phyloP scores from a whole-genome alignment of 2,113 vertebrate genomes.

The Phrynocephalus versicolor region DNA sequence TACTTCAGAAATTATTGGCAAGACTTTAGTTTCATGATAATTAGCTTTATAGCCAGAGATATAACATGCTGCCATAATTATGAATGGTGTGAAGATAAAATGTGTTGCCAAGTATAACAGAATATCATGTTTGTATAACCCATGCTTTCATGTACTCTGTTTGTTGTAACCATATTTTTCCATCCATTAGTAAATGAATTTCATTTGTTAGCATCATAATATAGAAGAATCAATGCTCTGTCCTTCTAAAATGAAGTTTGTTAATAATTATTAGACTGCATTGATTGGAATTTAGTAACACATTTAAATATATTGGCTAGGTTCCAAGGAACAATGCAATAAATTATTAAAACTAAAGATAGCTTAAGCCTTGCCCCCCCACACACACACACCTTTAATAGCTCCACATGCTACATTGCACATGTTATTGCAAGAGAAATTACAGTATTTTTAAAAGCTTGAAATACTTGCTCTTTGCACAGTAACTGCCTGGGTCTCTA shows the following conservation, averaged over 20 bases:
- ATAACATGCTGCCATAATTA: conserved; percentile 30
- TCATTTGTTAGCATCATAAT: background rate
- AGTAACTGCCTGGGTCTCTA: background rate
- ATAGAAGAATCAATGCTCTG: background rate
- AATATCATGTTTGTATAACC: conserved; percentile 5
- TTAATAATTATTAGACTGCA: background rate
- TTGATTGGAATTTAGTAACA: background rate
- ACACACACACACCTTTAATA: background rate
- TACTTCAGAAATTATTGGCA: conserved; percentile 18
- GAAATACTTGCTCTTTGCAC: background rate
- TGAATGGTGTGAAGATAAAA: conserved; percentile 4
- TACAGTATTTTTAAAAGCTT: too few species aligned
- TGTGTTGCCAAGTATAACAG: conserved; percentile 23
- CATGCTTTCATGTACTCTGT: conserved; percentile 34
- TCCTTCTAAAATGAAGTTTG: conserved; percentile 7
- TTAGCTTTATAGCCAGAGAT: conserved; percentile 33
- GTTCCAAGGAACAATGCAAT: background rate
- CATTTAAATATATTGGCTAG: conserved; percentile 14
- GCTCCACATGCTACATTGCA: background rate
- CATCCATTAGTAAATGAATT: conserved; percentile 19
- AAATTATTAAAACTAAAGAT: background rate
- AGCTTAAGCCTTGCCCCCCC: background rate
- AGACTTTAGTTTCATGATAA: conserved; percentile 35
- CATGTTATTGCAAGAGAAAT: background rate
- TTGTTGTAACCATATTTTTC: background rate